Evolutionary conservation across 2,888 invertebrate species (phyloP).

Genomic region (Yponomeuta plumbellus): DNA sequence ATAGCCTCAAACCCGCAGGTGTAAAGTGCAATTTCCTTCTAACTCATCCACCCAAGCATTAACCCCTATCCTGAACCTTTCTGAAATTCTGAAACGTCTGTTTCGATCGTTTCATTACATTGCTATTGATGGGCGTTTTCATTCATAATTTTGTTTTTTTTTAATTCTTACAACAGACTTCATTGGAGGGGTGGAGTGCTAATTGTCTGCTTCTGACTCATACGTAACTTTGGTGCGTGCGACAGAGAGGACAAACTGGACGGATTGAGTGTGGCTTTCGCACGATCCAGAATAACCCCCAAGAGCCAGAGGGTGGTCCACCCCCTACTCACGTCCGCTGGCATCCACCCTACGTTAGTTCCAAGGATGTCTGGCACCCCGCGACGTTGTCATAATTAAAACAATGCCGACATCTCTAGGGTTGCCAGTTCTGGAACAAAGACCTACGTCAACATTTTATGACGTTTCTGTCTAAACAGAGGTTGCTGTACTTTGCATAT

Average conservation of each 20-base stretch:
- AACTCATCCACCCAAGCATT: constrained; percentile 30
- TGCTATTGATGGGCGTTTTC: no score
- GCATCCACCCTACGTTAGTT: not conserved
- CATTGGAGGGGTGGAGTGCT: no score
- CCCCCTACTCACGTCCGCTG: not conserved
- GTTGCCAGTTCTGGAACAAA: not conserved
- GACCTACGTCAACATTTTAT: not conserved
- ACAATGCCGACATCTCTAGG: constrained; percentile 5
- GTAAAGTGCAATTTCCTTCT: constrained; percentile 35
- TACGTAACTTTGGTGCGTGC: no score
- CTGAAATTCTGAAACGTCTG: not conserved
- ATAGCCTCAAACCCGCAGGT: constrained; percentile 13
- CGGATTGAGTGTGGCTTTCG: not conserved
- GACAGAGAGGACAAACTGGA: no score
- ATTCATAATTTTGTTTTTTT: no score
- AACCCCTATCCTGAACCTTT: not conserved
- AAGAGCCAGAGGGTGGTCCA: not conserved
- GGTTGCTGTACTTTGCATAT: no score
- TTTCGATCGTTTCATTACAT: not conserved
- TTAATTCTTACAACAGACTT: no score
- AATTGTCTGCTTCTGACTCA: no score
- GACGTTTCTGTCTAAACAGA: not conserved
- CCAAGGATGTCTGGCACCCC: constrained; percentile 12
- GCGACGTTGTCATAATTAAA: constrained; percentile 12
- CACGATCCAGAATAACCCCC: not conserved